Conservation (phyloP, 2,888 invertebrate genomes). For the Himalopsyche kuldschensis region DNA sequence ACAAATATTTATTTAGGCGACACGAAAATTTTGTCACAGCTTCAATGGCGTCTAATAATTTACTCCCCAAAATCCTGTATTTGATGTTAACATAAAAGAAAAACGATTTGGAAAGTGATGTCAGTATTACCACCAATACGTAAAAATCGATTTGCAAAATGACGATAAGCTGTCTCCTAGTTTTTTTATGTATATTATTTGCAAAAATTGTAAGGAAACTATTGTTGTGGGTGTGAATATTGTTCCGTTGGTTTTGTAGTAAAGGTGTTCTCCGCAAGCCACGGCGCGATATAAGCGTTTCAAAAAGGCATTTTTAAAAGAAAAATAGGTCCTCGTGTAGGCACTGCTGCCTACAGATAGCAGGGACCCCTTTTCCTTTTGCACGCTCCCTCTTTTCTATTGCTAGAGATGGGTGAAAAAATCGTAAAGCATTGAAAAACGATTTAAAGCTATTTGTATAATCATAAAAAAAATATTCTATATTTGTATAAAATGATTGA, state of each 20-base stretch:
- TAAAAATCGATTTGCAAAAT: too few relatives aligned
- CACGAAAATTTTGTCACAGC: too few relatives aligned
- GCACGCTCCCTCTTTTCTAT: not conserved
- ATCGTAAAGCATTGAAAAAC: not conserved
- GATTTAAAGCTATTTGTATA: too few relatives aligned
- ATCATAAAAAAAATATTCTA: too few relatives aligned
- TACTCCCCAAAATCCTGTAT: too few relatives aligned
- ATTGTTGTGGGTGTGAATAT: not conserved
- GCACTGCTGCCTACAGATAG: not conserved
- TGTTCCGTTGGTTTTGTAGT: not conserved
- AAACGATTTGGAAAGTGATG: too few relatives aligned
- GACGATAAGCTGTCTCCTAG: too few relatives aligned
- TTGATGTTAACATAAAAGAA: too few relatives aligned
- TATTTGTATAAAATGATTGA: too few relatives aligned
- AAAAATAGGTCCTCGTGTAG: not conserved
- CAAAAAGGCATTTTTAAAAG: not conserved
- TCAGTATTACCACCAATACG: too few relatives aligned
- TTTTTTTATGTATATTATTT: not conserved
- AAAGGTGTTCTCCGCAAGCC: not conserved
- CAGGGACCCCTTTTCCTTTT: not conserved
- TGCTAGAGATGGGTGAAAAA: not conserved
- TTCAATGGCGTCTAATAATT: too few relatives aligned
- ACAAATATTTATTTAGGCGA: too few relatives aligned
- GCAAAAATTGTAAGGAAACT: not conserved
- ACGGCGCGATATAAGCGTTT: not conserved